Conservation (phyloP, 2,113 vertebrate genomes). For the Hyaena hyaena region DNA sequence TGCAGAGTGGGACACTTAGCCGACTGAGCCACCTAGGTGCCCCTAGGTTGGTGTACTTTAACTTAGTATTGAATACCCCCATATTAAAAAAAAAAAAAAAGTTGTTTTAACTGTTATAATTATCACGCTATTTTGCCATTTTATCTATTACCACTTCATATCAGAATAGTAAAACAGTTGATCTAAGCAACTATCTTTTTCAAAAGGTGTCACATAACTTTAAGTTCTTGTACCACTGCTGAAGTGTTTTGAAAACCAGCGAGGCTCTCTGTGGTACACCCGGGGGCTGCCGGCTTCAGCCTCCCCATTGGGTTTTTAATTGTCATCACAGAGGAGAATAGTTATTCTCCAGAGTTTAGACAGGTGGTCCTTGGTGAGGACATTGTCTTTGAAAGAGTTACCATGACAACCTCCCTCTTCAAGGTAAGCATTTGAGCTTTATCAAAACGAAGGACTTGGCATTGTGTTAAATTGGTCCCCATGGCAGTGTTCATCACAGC, state of each 20-base stretch:
- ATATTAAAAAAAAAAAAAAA: constrained; percentile 16
- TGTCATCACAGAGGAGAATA: constrained; percentile 92
- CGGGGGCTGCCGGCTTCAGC: neutral
- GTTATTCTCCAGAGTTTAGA: constrained; percentile 92
- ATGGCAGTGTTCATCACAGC: neutral
- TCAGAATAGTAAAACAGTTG: constrained; percentile 62
- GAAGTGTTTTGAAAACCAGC: constrained; percentile 22
- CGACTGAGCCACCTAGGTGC: no score
- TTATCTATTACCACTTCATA: neutral
- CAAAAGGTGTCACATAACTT: neutral
- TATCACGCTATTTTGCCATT: neutral
- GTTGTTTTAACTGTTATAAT: neutral
- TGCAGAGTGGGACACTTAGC: no score
- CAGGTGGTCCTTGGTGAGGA: constrained; percentile 93
- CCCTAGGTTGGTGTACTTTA: neutral
- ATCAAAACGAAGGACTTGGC: constrained; percentile 39
- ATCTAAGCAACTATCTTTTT: constrained; percentile 63
- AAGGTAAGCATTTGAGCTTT: constrained; percentile 86
- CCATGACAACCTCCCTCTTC: constrained; percentile 91
- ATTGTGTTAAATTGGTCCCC: constrained; percentile 44
- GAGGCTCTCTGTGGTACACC: neutral
- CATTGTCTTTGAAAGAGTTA: constrained; percentile 91
- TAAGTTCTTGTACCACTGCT: constrained; percentile 37
- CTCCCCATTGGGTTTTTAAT: constrained; percentile 87
- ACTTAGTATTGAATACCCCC: neutral